A percentile compares a stretch with the other conserved stretches of the same genome.
Conservation (phyloP, 2,888 invertebrate species). For the Copidosoma aretas region DNA sequence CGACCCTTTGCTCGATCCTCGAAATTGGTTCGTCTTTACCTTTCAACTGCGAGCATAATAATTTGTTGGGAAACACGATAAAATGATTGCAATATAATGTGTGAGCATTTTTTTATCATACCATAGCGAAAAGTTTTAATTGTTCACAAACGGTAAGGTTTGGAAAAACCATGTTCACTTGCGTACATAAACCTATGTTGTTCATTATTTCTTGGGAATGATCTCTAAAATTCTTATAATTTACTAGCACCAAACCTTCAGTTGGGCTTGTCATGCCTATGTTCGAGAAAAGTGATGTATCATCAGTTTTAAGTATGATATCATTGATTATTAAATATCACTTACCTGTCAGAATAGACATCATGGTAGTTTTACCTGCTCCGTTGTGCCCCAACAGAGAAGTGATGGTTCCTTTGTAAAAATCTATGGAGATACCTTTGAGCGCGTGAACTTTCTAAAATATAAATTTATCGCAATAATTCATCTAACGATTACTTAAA, state of each 20-base stretch:
- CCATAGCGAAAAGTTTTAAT: conserved; percentile 80
- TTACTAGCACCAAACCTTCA: conserved; percentile 72
- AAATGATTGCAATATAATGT: no score
- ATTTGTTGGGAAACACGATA: background rate
- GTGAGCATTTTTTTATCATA: conserved; percentile 57
- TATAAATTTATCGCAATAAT: background rate
- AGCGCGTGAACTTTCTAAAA: conserved; percentile 49
- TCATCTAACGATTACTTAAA: background rate
- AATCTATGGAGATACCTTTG: conserved; percentile 46
- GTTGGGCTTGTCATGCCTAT: conserved; percentile 70
- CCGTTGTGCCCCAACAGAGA: conserved; percentile 82
- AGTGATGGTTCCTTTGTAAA: conserved; percentile 87
- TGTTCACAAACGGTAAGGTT: conserved; percentile 83
- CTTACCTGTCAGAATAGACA: conserved; percentile 81
- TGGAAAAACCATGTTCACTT: conserved; percentile 82
- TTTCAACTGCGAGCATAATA: conserved; percentile 22
- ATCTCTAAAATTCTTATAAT: conserved; percentile 72
- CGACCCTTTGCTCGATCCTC: conserved; percentile 65
- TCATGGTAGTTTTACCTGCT: conserved; percentile 90
- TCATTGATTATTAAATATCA: background rate
- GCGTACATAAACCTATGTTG: conserved; percentile 85
- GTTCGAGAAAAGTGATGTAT: background rate
- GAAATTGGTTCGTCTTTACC: conserved; percentile 43
- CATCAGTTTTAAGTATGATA: background rate
- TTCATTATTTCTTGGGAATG: conserved; percentile 71